Evolutionary conservation across 2,797 vertebrate genomes (phyloP).

Genomic region (Sitta carolinensis): DNA sequence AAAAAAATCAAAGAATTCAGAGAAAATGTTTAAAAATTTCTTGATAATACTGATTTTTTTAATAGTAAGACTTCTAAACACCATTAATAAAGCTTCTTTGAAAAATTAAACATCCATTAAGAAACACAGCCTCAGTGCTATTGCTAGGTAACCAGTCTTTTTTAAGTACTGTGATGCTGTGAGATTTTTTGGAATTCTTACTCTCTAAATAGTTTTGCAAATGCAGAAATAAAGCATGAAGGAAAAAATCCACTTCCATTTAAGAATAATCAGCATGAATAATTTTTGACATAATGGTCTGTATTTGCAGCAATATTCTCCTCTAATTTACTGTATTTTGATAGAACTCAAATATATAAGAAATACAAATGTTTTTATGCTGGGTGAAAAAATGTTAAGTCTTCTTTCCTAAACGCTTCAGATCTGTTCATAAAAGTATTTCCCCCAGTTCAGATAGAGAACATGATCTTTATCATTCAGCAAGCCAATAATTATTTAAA

Average conservation of each 20-base stretch:
- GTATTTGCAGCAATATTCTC: background rate
- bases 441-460: background rate
- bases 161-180: background rate
- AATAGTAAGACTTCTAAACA: background rate
- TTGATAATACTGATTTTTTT: background rate
- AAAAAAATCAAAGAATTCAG: background rate
- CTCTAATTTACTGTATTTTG: background rate
- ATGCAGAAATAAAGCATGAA: background rate
- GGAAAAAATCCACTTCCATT: background rate
- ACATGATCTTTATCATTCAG: background rate
- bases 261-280: background rate
- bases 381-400: background rate
- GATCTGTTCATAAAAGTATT: background rate
- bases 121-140: background rate
- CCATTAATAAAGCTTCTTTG: background rate
- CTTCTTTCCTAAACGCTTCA: background rate
- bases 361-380: background rate
- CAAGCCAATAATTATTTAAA: background rate
- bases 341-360: background rate
- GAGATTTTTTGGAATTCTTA: background rate
- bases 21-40: background rate
- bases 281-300: background rate
- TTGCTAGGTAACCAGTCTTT: background rate
- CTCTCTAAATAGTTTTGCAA: background rate
- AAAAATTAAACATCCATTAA: background rate